Percentiles rank a stretch among this genome's conserved stretches.
phyloP scores from a whole-genome alignment of 2,113 vertebrate genomes.

The Pelecanoides urinatrix region DNA sequence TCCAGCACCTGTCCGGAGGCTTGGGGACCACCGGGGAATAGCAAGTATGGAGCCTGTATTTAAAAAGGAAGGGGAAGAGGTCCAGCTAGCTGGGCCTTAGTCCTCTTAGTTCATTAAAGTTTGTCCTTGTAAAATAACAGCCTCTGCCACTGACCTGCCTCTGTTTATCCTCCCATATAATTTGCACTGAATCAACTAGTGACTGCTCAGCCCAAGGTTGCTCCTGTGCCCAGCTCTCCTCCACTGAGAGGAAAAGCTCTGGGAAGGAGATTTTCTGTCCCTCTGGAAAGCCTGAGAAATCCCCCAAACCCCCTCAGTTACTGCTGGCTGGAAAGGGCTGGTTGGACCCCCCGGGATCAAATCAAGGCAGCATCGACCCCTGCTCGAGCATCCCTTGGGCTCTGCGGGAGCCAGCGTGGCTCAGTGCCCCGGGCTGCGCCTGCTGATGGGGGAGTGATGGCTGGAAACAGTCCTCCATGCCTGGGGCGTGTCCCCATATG shows the following conservation, averaged over 20 bases:
- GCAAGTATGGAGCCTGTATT: not conserved
- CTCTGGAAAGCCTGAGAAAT: not conserved
- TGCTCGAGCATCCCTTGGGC: fast-evolving
- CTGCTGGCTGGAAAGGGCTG: not conserved
- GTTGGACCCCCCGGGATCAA: fast-evolving
- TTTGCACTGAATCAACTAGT: not conserved
- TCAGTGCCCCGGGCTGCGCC: fast-evolving
- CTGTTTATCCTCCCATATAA: not conserved
- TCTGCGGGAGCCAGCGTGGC: fast-evolving
- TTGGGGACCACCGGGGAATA: fast-evolving
- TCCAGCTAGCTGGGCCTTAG: not conserved
- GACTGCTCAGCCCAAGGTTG: not conserved
- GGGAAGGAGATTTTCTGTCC: not conserved
- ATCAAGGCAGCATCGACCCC: not conserved
- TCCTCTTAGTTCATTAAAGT: not conserved
- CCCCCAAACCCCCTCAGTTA: not conserved
- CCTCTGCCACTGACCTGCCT: not conserved
- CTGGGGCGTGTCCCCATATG: fast-evolving
- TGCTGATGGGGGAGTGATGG: fast-evolving
- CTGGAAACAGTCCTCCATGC: not conserved
- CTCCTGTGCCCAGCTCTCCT: not conserved
- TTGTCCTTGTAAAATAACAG: not conserved
- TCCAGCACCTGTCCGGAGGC: fast-evolving
- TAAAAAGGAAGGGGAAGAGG: not conserved
- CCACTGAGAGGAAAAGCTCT: not conserved